A percentile compares a stretch with the other conserved stretches of the same genome.
Evolutionary conservation across 2,113 vertebrate species (phyloP).

Genomic region (Phylloscopus whistleri): DNA sequence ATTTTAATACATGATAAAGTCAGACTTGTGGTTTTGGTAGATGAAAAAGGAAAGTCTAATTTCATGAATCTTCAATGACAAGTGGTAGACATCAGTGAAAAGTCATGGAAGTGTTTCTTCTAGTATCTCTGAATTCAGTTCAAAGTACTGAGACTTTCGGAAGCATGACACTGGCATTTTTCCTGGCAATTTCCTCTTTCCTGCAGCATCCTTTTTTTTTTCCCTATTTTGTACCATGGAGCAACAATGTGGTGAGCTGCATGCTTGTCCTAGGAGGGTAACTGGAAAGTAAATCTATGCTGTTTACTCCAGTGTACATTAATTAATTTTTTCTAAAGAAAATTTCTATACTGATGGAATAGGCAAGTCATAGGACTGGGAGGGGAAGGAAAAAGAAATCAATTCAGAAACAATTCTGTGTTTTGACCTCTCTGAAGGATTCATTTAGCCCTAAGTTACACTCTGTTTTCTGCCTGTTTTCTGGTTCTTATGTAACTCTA

Average conservation of each 20-base stretch:
- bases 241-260: neutral
- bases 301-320: neutral
- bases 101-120: neutral
- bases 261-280: neutral
- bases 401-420: neutral
- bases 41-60: neutral
- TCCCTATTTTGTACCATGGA: fast-evolving
- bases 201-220: neutral
- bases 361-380: neutral
- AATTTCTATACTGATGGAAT: neutral
- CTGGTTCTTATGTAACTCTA: neutral
- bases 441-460: neutral
- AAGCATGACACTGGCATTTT: neutral
- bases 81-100: neutral
- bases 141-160: neutral
- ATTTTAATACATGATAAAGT: neutral
- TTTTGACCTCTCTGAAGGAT: neutral
- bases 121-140: neutral
- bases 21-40: neutral
- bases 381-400: neutral
- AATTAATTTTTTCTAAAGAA: neutral
- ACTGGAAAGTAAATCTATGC: neutral
- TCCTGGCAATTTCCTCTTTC: neutral
- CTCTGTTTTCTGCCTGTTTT: neutral
- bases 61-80: neutral